These are phyloP conservation scores for Syrrhaptes paradoxus DNA, from an alignment of 2,113 vertebrate genomes.

Conservation along the genomic window DNA sequence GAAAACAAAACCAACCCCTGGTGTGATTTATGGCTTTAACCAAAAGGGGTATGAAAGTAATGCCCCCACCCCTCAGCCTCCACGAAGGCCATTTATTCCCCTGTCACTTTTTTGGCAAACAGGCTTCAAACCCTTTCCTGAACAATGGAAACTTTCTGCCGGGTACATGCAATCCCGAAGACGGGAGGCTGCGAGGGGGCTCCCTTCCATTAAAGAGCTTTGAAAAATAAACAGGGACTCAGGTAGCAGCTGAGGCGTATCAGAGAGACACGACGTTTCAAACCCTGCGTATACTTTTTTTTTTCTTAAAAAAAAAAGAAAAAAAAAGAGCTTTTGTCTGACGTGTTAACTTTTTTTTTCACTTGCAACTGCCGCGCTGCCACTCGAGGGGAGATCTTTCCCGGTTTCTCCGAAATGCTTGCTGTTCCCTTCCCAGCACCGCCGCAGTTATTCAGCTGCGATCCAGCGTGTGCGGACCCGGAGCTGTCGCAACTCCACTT, in stretches of 20 bases:
- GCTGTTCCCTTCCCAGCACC: not conserved
- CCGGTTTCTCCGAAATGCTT: not conserved
- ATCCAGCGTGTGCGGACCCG: not conserved
- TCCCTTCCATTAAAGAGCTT: conserved; percentile 47
- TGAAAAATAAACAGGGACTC: conserved; percentile 66
- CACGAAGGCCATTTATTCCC: conserved; percentile 58
- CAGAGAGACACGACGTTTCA: not conserved
- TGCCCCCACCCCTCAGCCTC: conserved; percentile 38
- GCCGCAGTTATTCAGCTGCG: not conserved
- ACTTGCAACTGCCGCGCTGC: not conserved
- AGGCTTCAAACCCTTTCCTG: conserved; percentile 33
- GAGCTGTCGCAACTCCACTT: not conserved
- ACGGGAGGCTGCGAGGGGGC: not conserved
- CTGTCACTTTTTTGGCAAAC: conserved; percentile 68
- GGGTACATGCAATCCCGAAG: conserved; percentile 28
- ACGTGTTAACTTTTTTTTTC: not conserved
- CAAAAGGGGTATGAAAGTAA: conserved; percentile 62
- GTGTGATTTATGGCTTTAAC: conserved; percentile 68
- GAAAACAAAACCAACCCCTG: conserved; percentile 60
- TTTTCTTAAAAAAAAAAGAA: not conserved
- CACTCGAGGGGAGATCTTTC: not conserved
- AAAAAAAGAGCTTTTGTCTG: not conserved
- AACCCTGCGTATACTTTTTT: not conserved
- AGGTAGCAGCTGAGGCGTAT: conserved; percentile 59
- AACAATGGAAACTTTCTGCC: conserved; percentile 70